Conservation (phyloP, 2,797 vertebrate genomes). For the Coccyzus lansbergi region DNA sequence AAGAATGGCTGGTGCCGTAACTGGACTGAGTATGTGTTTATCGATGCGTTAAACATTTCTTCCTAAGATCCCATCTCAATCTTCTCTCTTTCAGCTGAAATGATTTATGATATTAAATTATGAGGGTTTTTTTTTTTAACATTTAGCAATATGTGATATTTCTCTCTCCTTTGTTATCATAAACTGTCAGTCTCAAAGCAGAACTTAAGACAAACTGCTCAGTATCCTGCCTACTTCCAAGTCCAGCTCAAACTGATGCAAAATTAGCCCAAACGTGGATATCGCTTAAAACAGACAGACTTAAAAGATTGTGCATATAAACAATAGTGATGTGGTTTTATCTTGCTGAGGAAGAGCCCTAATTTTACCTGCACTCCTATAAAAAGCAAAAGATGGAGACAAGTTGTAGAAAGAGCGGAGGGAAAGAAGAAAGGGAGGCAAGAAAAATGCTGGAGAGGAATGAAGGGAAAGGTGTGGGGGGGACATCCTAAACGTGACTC, state of each 20-base stretch:
- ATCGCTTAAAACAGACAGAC: background rate
- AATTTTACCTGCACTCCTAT: background rate
- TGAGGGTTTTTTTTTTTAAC: background rate
- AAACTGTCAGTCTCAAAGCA: background rate
- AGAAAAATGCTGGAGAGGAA: background rate
- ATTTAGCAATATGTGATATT: background rate
- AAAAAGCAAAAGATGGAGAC: background rate
- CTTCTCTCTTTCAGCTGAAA: too few species aligned
- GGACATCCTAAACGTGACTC: background rate
- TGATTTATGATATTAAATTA: background rate
- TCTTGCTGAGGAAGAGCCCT: background rate
- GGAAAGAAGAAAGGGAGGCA: background rate
- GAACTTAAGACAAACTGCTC: background rate
- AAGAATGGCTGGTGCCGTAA: slow-evolving; percentile 56
- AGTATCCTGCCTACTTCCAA: background rate
- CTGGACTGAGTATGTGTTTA: slow-evolving; percentile 70
- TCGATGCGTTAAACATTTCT: too few species aligned
- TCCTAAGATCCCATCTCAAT: too few species aligned
- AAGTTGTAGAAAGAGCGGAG: background rate
- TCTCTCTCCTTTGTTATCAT: background rate
- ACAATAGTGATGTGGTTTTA: background rate
- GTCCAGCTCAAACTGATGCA: background rate
- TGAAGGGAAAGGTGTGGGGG: background rate
- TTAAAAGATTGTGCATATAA: background rate
- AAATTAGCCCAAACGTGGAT: background rate